Percentiles rank a stretch among this genome's conserved stretches.
These are phyloP conservation scores for Acanthornis magna DNA, from an alignment of 2,797 vertebrate species.

Conservation along the genomic window DNA sequence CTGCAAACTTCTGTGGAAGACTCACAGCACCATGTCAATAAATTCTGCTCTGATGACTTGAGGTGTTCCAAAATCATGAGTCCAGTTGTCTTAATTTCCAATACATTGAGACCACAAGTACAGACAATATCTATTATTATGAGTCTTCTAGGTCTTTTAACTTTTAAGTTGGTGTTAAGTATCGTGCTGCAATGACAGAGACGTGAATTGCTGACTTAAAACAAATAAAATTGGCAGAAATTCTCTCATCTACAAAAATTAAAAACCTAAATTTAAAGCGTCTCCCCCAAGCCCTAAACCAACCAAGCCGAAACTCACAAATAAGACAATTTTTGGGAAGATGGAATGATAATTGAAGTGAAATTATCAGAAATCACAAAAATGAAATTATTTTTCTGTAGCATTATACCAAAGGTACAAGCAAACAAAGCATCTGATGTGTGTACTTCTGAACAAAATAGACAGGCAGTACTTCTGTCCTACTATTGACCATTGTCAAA, in stretches of 20 bases:
- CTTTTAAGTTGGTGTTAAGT: not conserved
- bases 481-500: not conserved
- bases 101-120: not conserved
- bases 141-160: not conserved
- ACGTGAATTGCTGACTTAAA: not conserved
- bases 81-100: not conserved
- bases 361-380: not conserved
- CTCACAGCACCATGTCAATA: not conserved
- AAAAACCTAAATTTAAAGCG: not conserved
- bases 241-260: not conserved
- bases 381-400: not conserved
- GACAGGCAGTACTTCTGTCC: not conserved
- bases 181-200: not conserved
- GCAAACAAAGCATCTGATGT: not conserved
- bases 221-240: not conserved
- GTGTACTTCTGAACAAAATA: not conserved
- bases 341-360: not conserved
- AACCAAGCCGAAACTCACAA: not conserved
- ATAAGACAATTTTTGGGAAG: not conserved
- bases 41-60: not conserved
- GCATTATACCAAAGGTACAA: not conserved
- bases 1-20: not conserved
- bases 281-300: not conserved
- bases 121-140: not conserved
- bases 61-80: not conserved